Conservation (phyloP, 2,888 invertebrate genomes). For the Xanthorhoe spadicearia region DNA sequence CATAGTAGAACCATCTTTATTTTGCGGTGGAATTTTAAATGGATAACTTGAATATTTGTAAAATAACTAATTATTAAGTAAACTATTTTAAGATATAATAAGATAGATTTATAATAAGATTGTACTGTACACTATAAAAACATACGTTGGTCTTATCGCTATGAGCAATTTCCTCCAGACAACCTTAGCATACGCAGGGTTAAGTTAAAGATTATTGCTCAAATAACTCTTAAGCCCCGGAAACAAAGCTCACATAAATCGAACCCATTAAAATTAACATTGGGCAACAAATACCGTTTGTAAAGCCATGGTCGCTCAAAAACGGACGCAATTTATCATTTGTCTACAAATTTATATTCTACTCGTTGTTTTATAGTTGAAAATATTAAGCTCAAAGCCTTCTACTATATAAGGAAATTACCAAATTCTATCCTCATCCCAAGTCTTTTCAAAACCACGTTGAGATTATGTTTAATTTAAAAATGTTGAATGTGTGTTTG, state of each 20-base stretch:
- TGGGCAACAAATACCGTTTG: constrained; percentile 40
- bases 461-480: no score
- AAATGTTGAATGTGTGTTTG: no score
- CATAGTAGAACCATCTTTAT: background rate
- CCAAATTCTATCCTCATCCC: no score
- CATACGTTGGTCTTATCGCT: no score
- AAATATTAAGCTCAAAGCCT: background rate
- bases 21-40: no score
- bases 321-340: background rate
- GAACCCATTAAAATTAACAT: constrained; percentile 23
- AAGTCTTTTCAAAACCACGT: no score
- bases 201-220: background rate
- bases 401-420: background rate
- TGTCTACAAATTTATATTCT: background rate
- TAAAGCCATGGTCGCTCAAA: constrained; percentile 12
- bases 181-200: background rate
- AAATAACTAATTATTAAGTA: no score
- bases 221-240: background rate
- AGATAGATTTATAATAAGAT: no score
- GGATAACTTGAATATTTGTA: no score
- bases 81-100: no score
- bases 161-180: no score
- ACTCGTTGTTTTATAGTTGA: background rate
- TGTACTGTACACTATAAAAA: no score
- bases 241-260: constrained; percentile 14